phyloP scores from a whole-genome alignment of 2,113 vertebrate genomes.

The Myocastor coypus region DNA sequence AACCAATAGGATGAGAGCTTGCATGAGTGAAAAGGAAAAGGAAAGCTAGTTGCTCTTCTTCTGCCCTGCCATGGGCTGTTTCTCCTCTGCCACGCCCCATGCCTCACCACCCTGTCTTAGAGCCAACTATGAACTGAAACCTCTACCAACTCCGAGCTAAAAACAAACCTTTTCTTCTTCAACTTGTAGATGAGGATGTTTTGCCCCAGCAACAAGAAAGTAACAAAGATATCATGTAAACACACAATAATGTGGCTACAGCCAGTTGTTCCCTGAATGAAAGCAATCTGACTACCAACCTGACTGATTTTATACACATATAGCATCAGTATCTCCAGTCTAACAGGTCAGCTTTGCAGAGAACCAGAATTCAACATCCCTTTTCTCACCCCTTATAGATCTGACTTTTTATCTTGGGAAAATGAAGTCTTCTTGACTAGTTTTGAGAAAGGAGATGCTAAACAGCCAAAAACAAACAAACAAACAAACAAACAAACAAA shows the following conservation, averaged over 20 bases:
- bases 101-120: not conserved
- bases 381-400: not conserved
- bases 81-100: not conserved
- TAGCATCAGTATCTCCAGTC: not conserved
- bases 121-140: not conserved
- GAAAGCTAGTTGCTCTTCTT: not conserved
- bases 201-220: not conserved
- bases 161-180: not conserved
- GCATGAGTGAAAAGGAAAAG: not conserved
- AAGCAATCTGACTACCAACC: not conserved
- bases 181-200: not conserved
- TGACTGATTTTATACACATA: not conserved
- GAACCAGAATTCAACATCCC: not conserved
- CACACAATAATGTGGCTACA: not conserved
- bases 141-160: not conserved
- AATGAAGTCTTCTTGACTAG: not conserved
- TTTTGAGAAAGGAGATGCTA: constrained; percentile 17
- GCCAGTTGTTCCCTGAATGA: not conserved
- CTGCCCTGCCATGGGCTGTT: not conserved
- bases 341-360: not conserved
- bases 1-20: not conserved
- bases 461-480: not conserved
- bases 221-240: not conserved
- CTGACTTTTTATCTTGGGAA: constrained; percentile 21
- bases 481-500: no score